Evolutionary conservation across 2,797 vertebrate genomes (phyloP), one percentile per base, ranked within the genome.

Genomic region (Lemur catta): DNA sequence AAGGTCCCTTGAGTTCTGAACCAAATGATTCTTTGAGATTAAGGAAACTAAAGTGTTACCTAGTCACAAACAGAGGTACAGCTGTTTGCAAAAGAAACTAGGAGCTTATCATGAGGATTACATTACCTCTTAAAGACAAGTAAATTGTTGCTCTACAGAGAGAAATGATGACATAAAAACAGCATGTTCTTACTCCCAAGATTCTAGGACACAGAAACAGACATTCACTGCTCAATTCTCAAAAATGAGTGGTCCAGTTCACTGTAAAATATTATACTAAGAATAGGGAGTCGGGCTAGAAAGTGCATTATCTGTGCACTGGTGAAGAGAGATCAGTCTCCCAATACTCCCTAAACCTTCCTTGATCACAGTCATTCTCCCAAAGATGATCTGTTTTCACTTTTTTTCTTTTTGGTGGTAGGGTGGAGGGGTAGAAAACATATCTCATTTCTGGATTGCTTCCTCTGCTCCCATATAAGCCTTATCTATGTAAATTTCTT

Each of bases 111-210:
- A 24, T 12, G 52, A 89, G 82, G 88, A 88, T 81, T 88, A 57
- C 41, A 41, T 78, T 84, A 90, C 67, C 3, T 82, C 65, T 85
- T 38, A 33, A 88, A 59, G 67, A 94, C 30, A 92, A 95, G 76
- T 87, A 87, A 95, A 92, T 88, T 75, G 63, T 90, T 94, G 89
- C 82, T 88, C 18, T 67, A 12, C 26, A 38, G 57, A 95, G 84
- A 91, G 52, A 92, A 89, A 85, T 26, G 3, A 43, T 71, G 50
- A 33, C 78, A 94, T 75, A 93, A 79, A 92, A 88, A 84, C 90
- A 93, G 50, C 26, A 85, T 71, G 74, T 80, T 93, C 86, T 92
- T 93, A 89, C 41, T 96, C 63, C 82, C 33, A 76, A 87, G 69
- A 71, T 79, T 86, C 43, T 75, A 95, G 76, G 57, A 91, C 24